phyloP scores from a whole-genome alignment of 2,888 invertebrate species.

The Epistrophe eligans region DNA sequence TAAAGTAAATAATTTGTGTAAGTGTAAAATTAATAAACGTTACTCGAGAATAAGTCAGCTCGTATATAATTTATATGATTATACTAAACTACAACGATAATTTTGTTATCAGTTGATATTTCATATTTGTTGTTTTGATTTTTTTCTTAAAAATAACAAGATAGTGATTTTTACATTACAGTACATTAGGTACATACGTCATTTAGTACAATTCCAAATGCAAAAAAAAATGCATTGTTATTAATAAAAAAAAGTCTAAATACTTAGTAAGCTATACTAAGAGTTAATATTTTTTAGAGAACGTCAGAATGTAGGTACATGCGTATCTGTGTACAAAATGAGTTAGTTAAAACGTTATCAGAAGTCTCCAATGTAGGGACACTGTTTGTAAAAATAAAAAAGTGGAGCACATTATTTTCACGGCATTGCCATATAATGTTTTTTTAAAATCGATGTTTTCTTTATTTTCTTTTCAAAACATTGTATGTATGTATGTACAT shows the following conservation, averaged over 20 bases:
- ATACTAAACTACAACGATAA: not conserved
- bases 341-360: not conserved
- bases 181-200: constrained; percentile 4
- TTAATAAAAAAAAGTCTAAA: not conserved
- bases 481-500: too few relatives aligned
- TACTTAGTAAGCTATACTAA: not conserved
- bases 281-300: not conserved
- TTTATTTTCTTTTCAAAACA: too few relatives aligned
- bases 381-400: not conserved
- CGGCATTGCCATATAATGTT: not conserved
- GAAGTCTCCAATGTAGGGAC: not conserved
- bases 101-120: not conserved
- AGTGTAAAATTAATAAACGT: not conserved
- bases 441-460: too few relatives aligned
- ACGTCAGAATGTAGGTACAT: not conserved
- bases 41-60: not conserved
- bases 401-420: not conserved
- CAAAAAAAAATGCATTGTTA: not conserved
- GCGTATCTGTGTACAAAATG: not conserved
- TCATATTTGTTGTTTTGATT: not conserved
- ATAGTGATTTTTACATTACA: too few relatives aligned
- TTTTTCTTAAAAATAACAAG: not conserved
- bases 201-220: not conserved
- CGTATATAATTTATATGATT: not conserved
- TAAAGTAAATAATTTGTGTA: constrained; percentile 54